These are phyloP conservation scores for Acanthosepion lycidas DNA, from an alignment of 2,888 invertebrate genomes.

Conservation along the genomic window DNA sequence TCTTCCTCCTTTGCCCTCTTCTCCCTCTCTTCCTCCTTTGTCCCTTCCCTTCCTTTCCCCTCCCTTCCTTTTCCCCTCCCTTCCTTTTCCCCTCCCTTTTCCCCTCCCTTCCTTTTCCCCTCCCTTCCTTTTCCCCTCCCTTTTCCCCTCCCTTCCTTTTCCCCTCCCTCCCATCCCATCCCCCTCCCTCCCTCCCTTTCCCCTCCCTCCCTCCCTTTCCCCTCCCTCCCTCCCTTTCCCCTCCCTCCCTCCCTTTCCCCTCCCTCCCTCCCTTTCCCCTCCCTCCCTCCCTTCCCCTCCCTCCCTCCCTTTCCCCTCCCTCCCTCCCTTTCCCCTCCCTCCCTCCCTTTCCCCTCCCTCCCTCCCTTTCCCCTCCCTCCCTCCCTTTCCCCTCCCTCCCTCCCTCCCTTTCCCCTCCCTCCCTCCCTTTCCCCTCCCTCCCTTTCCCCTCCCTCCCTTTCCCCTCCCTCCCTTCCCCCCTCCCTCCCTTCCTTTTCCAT, in stretches of 20 bases:
- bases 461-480: background rate
- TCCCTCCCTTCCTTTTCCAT: too few species aligned
- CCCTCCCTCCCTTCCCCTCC: rapidly evolving
- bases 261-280: rapidly evolving
- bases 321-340: rapidly evolving
- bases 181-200: too few species aligned
- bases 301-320: rapidly evolving
- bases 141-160: background rate
- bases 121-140: rapidly evolving
- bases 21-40: too few species aligned
- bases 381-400: background rate
- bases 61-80: too few species aligned
- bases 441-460: too few species aligned
- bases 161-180: background rate
- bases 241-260: rapidly evolving
- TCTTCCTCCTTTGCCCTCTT: rapidly evolving
- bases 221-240: rapidly evolving
- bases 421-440: background rate
- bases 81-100: too few species aligned
- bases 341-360: background rate
- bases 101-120: too few species aligned
- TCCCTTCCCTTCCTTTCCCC: background rate
- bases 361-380: background rate
- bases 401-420: background rate
- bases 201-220: rapidly evolving